Conservation (phyloP, 2,113 vertebrate species). For the Myodes glareolus region DNA sequence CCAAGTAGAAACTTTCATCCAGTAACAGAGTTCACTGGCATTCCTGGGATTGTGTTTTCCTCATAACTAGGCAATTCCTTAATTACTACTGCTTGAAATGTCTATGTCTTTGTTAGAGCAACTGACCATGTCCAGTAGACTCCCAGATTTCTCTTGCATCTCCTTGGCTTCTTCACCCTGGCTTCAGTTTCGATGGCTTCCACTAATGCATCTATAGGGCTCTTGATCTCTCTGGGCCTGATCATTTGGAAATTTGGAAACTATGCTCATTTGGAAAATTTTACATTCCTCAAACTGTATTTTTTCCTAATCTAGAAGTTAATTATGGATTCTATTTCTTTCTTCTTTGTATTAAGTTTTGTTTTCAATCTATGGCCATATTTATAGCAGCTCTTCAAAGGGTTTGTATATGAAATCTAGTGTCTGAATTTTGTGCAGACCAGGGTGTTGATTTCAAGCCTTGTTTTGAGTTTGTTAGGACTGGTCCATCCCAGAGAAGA, state of each 20-base stretch:
- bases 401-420: neutral
- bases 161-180: neutral
- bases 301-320: slow-evolving; percentile 30
- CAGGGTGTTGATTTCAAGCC: neutral
- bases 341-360: neutral
- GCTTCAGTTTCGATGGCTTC: neutral
- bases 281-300: neutral
- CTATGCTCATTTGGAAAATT: neutral
- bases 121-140: neutral
- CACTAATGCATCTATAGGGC: neutral
- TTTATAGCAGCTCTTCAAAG: neutral
- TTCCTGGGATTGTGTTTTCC: neutral
- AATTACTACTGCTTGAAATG: slow-evolving; percentile 14
- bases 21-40: neutral
- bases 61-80: slow-evolving; percentile 5
- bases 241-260: too few species aligned
- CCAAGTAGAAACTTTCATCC: neutral
- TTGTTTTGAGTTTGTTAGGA: neutral
- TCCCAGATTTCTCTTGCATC: neutral
- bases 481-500: neutral
- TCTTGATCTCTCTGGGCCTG: neutral
- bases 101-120: neutral
- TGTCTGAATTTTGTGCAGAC: neutral
- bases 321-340: neutral
- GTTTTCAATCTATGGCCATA: neutral